Conservation (phyloP, 2,797 vertebrate species). For the Scolopax rusticola region DNA sequence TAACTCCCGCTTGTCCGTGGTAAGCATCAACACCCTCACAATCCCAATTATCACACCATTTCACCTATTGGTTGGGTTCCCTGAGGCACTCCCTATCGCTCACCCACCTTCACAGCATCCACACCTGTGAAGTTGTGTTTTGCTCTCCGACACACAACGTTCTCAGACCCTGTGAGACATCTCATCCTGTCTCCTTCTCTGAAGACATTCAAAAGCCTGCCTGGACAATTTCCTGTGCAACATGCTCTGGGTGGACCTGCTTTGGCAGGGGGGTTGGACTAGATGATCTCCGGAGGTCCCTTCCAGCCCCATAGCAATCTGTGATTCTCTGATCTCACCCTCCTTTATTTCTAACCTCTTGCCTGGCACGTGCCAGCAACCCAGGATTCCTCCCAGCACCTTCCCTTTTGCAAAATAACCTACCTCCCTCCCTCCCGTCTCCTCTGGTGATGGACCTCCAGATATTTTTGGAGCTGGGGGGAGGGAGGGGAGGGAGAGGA, state of each 20-base stretch:
- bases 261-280: no score
- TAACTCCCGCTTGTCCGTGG: neutral
- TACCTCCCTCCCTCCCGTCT: neutral
- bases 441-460: neutral
- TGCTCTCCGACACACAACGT: neutral
- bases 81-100: neutral
- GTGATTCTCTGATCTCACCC: neutral
- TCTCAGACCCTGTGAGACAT: neutral
- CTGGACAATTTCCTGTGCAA: no score
- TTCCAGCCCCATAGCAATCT: no score
- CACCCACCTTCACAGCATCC: neutral
- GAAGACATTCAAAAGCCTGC: no score
- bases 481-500: neutral
- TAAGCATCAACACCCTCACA: neutral
- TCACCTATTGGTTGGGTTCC: neutral
- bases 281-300: no score
- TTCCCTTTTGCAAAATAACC: neutral
- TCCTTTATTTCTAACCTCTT: neutral
- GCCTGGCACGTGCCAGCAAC: rapidly evolving
- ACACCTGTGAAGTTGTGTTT: rapidly evolving
- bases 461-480: neutral
- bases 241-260: no score
- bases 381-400: neutral
- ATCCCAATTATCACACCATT: neutral
- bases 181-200: neutral